A percentile compares a stretch with the other conserved stretches of the same genome.
phyloP scores from a whole-genome alignment of 2,797 vertebrate species.

The Acipenser transmontanus region DNA sequence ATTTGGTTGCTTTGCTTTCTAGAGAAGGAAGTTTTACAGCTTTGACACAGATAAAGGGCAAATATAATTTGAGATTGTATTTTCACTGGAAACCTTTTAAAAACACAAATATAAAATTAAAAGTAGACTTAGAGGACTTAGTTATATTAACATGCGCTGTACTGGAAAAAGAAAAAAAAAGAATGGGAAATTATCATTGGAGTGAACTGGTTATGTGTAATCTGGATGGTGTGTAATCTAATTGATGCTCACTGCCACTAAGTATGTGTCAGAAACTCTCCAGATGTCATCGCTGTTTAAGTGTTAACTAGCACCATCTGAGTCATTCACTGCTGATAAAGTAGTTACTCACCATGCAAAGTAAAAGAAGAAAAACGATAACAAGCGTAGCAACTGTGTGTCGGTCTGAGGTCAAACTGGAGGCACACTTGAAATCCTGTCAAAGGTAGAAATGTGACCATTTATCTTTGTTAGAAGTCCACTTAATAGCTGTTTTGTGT shows the following conservation, averaged over 20 bases:
- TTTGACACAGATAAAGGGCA: constrained; percentile 23
- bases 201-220: background rate
- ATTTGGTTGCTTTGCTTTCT: constrained; percentile 9
- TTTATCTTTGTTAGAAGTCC: constrained; percentile 29
- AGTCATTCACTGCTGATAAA: constrained; percentile 55
- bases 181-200: background rate
- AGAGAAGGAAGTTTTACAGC: constrained; percentile 17
- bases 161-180: too few relatives aligned
- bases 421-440: constrained; percentile 58
- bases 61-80: too few relatives aligned
- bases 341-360: constrained; percentile 17
- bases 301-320: constrained; percentile 54
- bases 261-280: constrained; percentile 47
- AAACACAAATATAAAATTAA: too few relatives aligned
- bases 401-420: constrained; percentile 44
- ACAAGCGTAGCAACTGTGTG: background rate
- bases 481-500: constrained; percentile 24
- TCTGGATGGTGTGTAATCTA: constrained; percentile 13
- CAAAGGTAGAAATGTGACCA: constrained; percentile 49
- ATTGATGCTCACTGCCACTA: constrained; percentile 41
- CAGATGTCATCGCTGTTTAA: constrained; percentile 58
- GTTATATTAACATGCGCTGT: too few relatives aligned
- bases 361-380: background rate
- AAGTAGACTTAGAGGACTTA: too few relatives aligned
- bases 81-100: too few relatives aligned